Conservation (phyloP, 2,888 invertebrate species). For the Drosophila merina region DNA sequence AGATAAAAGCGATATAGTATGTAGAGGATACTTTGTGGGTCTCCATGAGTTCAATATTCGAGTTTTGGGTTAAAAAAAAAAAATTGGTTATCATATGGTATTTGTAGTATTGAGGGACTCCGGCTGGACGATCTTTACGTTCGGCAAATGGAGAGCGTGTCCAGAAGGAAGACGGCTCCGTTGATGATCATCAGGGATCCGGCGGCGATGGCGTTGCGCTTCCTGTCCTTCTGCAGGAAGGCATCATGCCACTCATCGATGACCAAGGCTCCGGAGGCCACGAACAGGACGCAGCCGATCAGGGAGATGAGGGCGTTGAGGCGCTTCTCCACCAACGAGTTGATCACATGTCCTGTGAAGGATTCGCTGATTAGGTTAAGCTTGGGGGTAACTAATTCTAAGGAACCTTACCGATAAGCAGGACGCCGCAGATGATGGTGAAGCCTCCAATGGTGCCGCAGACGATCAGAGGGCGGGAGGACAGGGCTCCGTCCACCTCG, state of each 20-base stretch:
- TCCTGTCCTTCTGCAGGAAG: conserved; percentile 69
- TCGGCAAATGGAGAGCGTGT: conserved; percentile 82
- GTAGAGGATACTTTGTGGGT: conserved; percentile 2
- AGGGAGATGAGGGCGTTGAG: conserved; percentile 81
- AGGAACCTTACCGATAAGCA: conserved; percentile 74
- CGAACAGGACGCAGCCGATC: conserved; percentile 80
- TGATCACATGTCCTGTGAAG: conserved; percentile 73
- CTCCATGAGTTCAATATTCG: conserved; percentile 56
- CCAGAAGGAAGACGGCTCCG: conserved; percentile 81
- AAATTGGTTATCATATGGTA: conserved; percentile 11
- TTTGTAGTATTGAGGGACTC: not conserved
- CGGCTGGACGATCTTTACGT: conserved; percentile 72
- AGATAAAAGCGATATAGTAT: conserved; percentile 32
- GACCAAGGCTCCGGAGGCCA: conserved; percentile 81
- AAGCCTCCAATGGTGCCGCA: conserved; percentile 81
- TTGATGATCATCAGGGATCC: conserved; percentile 83
- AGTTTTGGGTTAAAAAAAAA: conserved; percentile 44
- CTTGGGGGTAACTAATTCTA: not conserved
- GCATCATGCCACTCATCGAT: conserved; percentile 81
- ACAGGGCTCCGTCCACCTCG: conserved; percentile 67
- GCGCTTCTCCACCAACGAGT: conserved; percentile 81
- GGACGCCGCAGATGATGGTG: conserved; percentile 79
- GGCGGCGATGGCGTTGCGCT: conserved; percentile 81
- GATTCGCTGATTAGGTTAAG: not conserved
- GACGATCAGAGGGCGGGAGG: conserved; percentile 71